phyloP scores from a whole-genome alignment of 2,797 vertebrate species.

The Pteropus rufus region DNA sequence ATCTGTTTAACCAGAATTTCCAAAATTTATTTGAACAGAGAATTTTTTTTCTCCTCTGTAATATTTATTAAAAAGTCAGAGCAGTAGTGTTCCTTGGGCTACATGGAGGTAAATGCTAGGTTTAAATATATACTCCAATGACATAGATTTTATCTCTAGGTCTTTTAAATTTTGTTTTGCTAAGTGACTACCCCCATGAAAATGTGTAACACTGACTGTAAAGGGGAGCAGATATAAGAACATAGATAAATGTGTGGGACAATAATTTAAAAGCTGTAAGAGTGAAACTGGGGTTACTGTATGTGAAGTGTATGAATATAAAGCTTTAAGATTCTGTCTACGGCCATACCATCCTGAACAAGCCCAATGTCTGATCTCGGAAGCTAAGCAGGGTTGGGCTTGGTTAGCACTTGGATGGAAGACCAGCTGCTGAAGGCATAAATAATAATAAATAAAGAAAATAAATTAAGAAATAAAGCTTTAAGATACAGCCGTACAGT shows the following conservation, averaged over 20 bases:
- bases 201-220: background rate
- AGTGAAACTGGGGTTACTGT: background rate
- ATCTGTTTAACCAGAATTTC: background rate
- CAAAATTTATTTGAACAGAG: slow-evolving; percentile 25
- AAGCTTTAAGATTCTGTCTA: background rate
- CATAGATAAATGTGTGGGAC: background rate
- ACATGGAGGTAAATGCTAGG: background rate
- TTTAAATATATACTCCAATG: background rate
- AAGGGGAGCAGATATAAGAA: background rate
- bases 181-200: background rate
- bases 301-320: background rate
- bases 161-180: background rate
- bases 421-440: no score
- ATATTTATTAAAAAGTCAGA: background rate
- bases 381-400: no score
- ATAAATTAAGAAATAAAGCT: background rate
- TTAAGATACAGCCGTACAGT: background rate
- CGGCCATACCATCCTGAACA: no score
- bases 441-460: no score
- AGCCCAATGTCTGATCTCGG: no score
- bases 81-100: background rate
- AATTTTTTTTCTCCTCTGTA: background rate
- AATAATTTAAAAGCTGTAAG: background rate
- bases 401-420: no score
- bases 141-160: background rate